Base-by-base conservation (phyloP, 2,797 vertebrate genomes). In the Botia kubotai region DNA sequence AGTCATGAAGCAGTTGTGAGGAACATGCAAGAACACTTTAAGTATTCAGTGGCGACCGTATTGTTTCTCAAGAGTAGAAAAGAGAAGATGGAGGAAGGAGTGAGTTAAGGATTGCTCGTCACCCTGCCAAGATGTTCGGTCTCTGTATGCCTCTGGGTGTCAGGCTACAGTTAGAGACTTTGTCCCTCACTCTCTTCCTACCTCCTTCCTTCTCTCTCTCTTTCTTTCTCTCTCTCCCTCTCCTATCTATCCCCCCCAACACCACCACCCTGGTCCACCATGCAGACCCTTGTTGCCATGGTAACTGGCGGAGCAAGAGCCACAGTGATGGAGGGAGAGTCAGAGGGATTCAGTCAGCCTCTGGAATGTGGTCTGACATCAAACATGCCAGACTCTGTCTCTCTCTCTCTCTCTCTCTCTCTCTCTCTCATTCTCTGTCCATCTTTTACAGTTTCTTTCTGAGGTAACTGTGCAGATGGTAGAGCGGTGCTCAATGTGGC, bases 291-390 rank as follows among this genome's bases (percentile, higher is more conserved):
- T 87, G 91, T 91, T 91, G 86, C 91, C 87, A 91, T 93, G 91
- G 94, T 88, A 93, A 94, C 93, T 86, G 75, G 63, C 85, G 87
- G 88, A 66, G 89, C 91, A 89, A 85, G 83, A 75, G 78, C 85
- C 83, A 80, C 87, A 91, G 88, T 85, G 83, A 79, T 68, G 75
- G 71, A 87, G 53, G 26, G n/a, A 82, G 33, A 16, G 39, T 88
- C 76, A 17, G 85, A 85, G 90, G 89, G 90, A 91, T 86, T 77
- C 86, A 78, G 83, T 89, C 88, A 85, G 88, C 83, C 84, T 86
- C 87, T 82, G 87, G 88, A 89, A 71, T 87, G 77, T 82, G 80
- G 82, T 87, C 82, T 83, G 33, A 80, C 73, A 46, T 77, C 69
- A 82, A 26, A 13, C 85, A 86, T 58, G 86, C 86, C 17, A 79